Conservation (phyloP, 2,797 vertebrate genomes). For the Sus cebifrons region DNA sequence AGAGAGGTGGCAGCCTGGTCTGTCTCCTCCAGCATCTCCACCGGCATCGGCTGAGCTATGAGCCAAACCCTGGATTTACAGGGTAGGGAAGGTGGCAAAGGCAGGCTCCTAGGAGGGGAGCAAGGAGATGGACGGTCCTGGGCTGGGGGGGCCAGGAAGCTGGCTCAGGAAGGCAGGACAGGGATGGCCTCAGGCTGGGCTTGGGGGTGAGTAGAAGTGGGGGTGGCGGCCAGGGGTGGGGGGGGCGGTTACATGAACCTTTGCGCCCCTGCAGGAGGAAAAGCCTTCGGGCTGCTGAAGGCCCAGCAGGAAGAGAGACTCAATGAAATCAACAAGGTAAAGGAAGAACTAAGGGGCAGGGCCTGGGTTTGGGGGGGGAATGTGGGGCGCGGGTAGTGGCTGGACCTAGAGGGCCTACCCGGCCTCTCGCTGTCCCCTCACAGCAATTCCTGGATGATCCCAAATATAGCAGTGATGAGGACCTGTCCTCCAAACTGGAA, state of each 20-base stretch:
- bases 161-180: background rate
- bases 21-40: background rate
- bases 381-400: background rate
- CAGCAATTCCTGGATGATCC: constrained; percentile 92
- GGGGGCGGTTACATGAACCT: background rate
- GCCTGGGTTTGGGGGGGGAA: background rate
- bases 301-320: constrained; percentile 92
- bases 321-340: constrained; percentile 92
- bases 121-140: background rate
- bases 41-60: constrained; percentile 66
- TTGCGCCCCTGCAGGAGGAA: constrained; percentile 88
- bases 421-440: background rate
- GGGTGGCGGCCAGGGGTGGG: background rate
- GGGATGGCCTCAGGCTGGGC: background rate
- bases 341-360: background rate
- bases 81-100: constrained; percentile 70
- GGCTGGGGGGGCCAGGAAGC: background rate
- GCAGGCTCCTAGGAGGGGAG: background rate
- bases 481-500: constrained; percentile 91
- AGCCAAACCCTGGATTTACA: constrained; percentile 78
- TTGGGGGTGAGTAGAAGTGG: background rate
- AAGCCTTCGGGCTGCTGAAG: constrained; percentile 92
- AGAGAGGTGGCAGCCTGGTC: background rate
- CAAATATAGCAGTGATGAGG: constrained; percentile 92
- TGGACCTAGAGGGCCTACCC: background rate